Base-by-base conservation (phyloP, 2,888 invertebrate genomes). In the Eutolmus rufibarbis region DNA sequence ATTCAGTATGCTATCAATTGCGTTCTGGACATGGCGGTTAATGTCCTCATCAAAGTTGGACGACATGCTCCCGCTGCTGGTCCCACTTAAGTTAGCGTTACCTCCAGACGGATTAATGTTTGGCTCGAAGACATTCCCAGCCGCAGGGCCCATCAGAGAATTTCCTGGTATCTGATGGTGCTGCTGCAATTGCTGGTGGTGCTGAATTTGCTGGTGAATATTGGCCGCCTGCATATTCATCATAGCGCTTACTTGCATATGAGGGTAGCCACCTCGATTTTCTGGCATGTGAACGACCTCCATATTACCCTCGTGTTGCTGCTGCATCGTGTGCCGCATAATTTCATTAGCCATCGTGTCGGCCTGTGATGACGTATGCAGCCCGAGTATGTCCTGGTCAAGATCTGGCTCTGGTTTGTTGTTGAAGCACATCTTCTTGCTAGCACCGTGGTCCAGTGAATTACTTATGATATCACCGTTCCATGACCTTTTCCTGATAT, bases 1-100 rank as follows among this genome's bases (percentile, higher is more conserved):
- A 92, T 96, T 96, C 89, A 96, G 93, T 90, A 96, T 96, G 91
- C 96, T 96, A 91, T 96, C 96, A 90, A 96, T 96, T 89, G 96
- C 96, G 91, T 95, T 96, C 91, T 96, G 96, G 88, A 96, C 96
- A 92, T 96, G 96, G 43, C 95, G 95, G 89, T 95, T 95, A 88
- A 96, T 95, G 90, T 95, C 95, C 90, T 95, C 95, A 90, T 95
- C 94, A 87, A 92, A 93, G 88, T 93, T 93, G 87, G 89, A 89
- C 46, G 90, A 88, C 82, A 91, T 88, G 78, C 89, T 90, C n/a
- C 89, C 86, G 12, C 87, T 87, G 34, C 85, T 87, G 28, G 89
- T 88, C 2, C 89, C 90, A 57, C 90, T 90, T 4, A 90, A 84
- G 87, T 89, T 90, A 14, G 81, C 87, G 37, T 74, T 81, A 14